Conservation (phyloP, 2,888 invertebrate species). For the Apodemia hepburni region DNA sequence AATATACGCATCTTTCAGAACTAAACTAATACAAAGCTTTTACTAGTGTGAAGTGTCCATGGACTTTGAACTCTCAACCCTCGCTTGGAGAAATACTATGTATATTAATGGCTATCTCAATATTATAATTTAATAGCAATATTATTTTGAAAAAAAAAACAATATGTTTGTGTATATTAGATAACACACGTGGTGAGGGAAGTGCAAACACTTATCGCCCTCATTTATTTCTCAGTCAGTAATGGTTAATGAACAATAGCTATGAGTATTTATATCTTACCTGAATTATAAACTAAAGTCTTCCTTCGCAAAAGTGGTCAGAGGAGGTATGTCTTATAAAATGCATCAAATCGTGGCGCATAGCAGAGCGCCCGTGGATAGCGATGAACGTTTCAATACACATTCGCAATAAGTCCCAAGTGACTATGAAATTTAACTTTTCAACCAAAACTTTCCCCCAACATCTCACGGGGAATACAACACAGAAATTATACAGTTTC, state of each 20-base stretch:
- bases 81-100: neutral
- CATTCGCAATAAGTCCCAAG: conserved; percentile 74
- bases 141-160: too few relatives aligned
- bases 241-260: neutral
- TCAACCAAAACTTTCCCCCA: conserved; percentile 67
- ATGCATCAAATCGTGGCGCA: conserved; percentile 87
- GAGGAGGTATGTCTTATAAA: conserved; percentile 90
- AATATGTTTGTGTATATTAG: neutral
- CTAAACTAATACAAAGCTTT: neutral
- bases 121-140: neutral
- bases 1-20: neutral
- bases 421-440: conserved; percentile 59
- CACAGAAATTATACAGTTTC: conserved; percentile 62
- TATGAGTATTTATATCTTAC: conserved; percentile 21
- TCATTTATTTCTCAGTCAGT: neutral
- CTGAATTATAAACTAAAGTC: conserved; percentile 55
- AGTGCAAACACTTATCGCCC: neutral
- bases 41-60: neutral
- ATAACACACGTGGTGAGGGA: neutral
- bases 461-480: conserved; percentile 64
- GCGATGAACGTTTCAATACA: conserved; percentile 79
- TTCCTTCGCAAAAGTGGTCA: conserved; percentile 87
- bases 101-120: neutral
- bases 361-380: conserved; percentile 84
- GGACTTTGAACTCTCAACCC: conserved; percentile 1